These are phyloP conservation scores for Sipunculus nudus DNA, from an alignment of 2,888 invertebrate species.

Conservation along the genomic window DNA sequence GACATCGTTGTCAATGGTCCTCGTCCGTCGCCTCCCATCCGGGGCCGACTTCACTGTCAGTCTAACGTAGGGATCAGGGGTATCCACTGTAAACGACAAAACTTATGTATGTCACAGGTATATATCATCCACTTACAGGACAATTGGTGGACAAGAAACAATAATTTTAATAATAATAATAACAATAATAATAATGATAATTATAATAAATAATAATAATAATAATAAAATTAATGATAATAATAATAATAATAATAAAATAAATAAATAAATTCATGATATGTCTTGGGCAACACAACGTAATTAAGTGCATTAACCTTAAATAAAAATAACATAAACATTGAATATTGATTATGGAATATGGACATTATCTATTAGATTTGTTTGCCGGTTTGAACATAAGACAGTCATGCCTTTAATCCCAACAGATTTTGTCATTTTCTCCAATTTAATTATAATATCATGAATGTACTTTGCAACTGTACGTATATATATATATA, in stretches of 20 bases:
- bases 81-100: conserved; percentile 54
- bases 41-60: conserved; percentile 61
- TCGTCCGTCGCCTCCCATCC: conserved; percentile 61
- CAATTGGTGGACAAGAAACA: too few relatives aligned
- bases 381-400: not conserved
- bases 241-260: too few relatives aligned
- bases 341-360: not conserved
- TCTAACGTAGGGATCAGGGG: conserved; percentile 67
- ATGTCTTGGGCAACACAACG: too few relatives aligned
- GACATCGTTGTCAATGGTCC: conserved; percentile 58
- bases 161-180: too few relatives aligned
- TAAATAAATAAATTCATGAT: too few relatives aligned
- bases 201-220: too few relatives aligned
- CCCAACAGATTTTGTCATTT: not conserved
- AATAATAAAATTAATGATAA: too few relatives aligned
- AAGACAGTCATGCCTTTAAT: not conserved
- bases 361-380: not conserved
- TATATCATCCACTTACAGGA: too few relatives aligned
- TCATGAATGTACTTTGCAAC: not conserved
- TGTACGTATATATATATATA: not conserved
- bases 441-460: not conserved
- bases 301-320: too few relatives aligned
- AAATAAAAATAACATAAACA: too few relatives aligned
- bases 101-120: too few relatives aligned
- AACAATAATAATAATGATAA: too few relatives aligned